Percentiles rank a stretch among this genome's conserved stretches.
phyloP scores from a whole-genome alignment of 2,888 invertebrate species.

The Chymomyza caudatula region DNA sequence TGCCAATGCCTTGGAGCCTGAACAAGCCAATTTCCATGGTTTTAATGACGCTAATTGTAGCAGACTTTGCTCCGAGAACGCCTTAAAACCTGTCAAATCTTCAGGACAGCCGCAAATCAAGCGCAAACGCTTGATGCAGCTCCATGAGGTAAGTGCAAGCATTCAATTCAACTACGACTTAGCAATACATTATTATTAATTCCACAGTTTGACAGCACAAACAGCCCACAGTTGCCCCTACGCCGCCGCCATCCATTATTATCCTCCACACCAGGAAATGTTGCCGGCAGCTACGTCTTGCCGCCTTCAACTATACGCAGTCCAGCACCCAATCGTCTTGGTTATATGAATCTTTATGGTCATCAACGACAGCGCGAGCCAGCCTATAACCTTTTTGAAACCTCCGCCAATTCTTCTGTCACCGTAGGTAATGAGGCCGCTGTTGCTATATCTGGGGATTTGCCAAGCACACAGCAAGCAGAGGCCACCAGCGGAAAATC shows the following conservation, averaged over 20 bases:
- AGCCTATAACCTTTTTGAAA: constrained; percentile 58
- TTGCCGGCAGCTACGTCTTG: constrained; percentile 33
- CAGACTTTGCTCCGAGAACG: not conserved
- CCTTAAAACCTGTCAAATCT: not conserved
- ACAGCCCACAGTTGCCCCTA: constrained; percentile 37
- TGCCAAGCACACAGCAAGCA: constrained; percentile 33
- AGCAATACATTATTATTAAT: not conserved
- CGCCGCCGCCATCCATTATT: constrained; percentile 44
- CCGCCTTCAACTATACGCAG: constrained; percentile 34
- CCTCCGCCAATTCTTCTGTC: constrained; percentile 2
- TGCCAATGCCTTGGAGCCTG: not conserved
- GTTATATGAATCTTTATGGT: constrained; percentile 56
- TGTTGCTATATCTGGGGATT: constrained; percentile 62
- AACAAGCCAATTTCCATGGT: constrained; percentile 8
- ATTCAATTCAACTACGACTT: not conserved
- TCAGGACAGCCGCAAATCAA: constrained; percentile 44
- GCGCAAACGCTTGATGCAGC: constrained; percentile 32
- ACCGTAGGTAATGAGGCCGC: constrained; percentile 31
- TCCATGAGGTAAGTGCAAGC: constrained; percentile 37
- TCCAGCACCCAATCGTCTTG: constrained; percentile 29
- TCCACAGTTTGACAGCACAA: constrained; percentile 20
- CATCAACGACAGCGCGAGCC: constrained; percentile 63
- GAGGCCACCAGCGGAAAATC: not conserved
- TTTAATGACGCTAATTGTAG: not conserved
- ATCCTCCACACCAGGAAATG: constrained; percentile 34